Percentiles rank a stretch among this genome's conserved stretches.
These are phyloP conservation scores for Cherax destructor DNA, from an alignment of 1,140 invertebrate genomes.

Conservation along the genomic window DNA sequence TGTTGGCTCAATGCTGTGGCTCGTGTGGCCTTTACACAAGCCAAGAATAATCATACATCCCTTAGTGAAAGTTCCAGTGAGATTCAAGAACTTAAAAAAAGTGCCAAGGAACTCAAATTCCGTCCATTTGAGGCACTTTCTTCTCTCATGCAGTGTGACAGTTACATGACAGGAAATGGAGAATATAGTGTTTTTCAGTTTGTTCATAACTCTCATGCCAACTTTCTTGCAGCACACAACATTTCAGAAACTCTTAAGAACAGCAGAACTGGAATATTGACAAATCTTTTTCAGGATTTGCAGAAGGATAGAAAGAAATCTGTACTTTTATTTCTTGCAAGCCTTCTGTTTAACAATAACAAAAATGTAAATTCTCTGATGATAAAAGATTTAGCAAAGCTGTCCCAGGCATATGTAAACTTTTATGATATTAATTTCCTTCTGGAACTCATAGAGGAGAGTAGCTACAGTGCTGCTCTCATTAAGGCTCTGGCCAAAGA, in stretches of 20 bases:
- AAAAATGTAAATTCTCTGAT: background rate
- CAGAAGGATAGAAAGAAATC: background rate
- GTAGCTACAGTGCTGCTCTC: background rate
- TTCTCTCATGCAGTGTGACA: constrained; percentile 35
- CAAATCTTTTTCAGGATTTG: background rate
- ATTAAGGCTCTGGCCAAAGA: constrained; percentile 1
- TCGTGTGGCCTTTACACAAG: background rate
- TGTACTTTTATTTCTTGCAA: constrained; percentile 6
- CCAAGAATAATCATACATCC: background rate
- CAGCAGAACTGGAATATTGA: background rate
- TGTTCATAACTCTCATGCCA: constrained; percentile 32
- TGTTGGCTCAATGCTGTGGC: background rate
- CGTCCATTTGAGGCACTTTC: constrained; percentile 20
- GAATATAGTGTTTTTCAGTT: constrained; percentile 31
- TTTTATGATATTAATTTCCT: constrained; percentile 27
- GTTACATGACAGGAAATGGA: constrained; percentile 3
- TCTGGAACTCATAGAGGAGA: constrained; percentile 36
- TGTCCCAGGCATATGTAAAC: background rate
- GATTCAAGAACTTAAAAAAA: background rate
- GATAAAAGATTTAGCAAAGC: constrained; percentile 4
- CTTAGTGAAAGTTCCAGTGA: background rate
- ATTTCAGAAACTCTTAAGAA: background rate
- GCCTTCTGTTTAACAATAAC: constrained; percentile 8
- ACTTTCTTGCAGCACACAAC: constrained; percentile 22
- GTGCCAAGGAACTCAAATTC: constrained; percentile 6